phyloP scores from a whole-genome alignment of 2,113 vertebrate species.

The Pristiophorus japonicus region DNA sequence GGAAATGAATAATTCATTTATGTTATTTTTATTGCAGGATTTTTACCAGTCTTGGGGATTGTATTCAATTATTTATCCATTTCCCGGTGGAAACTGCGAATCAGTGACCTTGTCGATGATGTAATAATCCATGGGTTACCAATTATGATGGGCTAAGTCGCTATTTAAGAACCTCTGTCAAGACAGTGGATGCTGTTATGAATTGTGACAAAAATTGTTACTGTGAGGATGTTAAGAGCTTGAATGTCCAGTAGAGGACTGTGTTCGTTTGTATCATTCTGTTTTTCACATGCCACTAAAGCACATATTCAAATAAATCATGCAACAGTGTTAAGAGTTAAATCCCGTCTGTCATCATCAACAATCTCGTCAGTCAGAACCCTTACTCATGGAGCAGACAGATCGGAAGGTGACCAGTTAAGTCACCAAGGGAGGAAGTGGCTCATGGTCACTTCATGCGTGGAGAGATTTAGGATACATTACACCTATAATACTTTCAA shows the following conservation, averaged over 20 bases:
- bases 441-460: background rate
- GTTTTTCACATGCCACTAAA: background rate
- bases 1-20: background rate
- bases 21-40: background rate
- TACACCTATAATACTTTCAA: background rate
- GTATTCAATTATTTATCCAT: background rate
- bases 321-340: too few species aligned
- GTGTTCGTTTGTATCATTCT: background rate
- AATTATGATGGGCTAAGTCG: background rate
- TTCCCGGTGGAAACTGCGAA: background rate
- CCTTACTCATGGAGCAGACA: background rate
- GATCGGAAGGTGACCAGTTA: background rate
- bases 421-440: background rate
- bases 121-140: background rate
- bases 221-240: background rate
- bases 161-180: conserved; percentile 3
- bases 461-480: background rate
- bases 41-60: background rate
- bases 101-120: background rate
- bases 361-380: background rate
- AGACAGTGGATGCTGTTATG: background rate
- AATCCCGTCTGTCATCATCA: background rate
- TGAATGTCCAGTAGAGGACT: conserved; percentile 15
- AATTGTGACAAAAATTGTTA: background rate
- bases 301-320: background rate